Evolutionary conservation across 2,113 vertebrate species (phyloP).

Genomic region (Sitta europaea): DNA sequence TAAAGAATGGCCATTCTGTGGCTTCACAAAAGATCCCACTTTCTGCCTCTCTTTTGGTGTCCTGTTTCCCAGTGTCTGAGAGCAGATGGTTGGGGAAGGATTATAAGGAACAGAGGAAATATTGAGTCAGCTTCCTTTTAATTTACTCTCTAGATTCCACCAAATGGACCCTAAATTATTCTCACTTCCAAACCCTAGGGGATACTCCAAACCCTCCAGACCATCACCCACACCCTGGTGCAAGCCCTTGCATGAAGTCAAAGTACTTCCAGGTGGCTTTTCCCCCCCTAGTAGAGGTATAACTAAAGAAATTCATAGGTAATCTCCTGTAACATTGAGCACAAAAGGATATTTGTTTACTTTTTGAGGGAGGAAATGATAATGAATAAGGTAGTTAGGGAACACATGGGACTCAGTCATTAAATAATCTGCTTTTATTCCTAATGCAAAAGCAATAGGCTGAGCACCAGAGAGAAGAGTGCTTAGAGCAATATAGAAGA

Average conservation of each 20-base stretch:
- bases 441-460: neutral
- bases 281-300: neutral
- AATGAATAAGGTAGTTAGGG: slow-evolving; percentile 35
- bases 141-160: neutral
- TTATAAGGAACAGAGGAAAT: slow-evolving; percentile 25
- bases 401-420: neutral
- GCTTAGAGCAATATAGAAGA: neutral
- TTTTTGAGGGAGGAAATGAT: slow-evolving; percentile 36
- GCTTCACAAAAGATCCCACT: neutral
- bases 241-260: neutral
- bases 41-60: neutral
- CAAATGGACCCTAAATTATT: neutral
- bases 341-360: slow-evolving; percentile 53
- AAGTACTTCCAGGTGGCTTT: neutral
- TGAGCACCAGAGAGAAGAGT: neutral
- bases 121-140: neutral
- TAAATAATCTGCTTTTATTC: slow-evolving; percentile 45
- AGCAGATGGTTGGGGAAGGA: slow-evolving; percentile 23
- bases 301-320: slow-evolving; percentile 7
- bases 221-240: accelerated
- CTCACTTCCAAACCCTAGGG: neutral
- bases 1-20: neutral
- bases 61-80: slow-evolving; percentile 2
- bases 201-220: neutral
- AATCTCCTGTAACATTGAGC: slow-evolving; percentile 10